phyloP scores from a whole-genome alignment of 2,113 vertebrate genomes.

The Zapornia atra region DNA sequence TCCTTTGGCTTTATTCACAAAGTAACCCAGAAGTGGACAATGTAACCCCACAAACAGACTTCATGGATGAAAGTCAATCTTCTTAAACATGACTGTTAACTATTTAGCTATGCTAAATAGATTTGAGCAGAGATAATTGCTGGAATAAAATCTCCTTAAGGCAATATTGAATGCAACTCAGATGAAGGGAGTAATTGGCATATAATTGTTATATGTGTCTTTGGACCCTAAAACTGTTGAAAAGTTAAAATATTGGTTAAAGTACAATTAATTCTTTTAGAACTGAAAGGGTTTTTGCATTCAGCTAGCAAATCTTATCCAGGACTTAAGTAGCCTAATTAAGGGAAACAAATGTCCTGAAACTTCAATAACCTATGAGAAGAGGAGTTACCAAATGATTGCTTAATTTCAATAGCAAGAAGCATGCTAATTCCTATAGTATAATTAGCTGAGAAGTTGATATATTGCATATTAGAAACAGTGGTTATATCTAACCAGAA shows the following conservation, averaged over 20 bases:
- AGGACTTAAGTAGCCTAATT: conserved; percentile 61
- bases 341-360: conserved; percentile 72
- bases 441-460: conserved; percentile 68
- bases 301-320: conserved; percentile 17
- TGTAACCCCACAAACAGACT: neutral
- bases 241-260: conserved; percentile 55
- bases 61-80: neutral
- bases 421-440: conserved; percentile 40
- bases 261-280: conserved; percentile 42
- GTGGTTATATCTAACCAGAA: conserved; percentile 49
- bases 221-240: conserved; percentile 14
- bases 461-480: conserved; percentile 60
- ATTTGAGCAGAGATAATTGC: neutral
- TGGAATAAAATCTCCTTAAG: neutral
- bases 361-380: conserved; percentile 61
- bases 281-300: conserved; percentile 30
- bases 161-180: neutral
- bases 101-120: neutral
- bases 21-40: neutral
- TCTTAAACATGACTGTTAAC: neutral
- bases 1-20: neutral
- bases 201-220: conserved; percentile 29
- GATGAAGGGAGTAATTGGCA: neutral
- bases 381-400: conserved; percentile 63
- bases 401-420: conserved; percentile 69